Percentiles rank a stretch among this genome's conserved stretches.
Conservation (phyloP, 2,888 invertebrate species). For the Zygothrica quintamaculata region DNA sequence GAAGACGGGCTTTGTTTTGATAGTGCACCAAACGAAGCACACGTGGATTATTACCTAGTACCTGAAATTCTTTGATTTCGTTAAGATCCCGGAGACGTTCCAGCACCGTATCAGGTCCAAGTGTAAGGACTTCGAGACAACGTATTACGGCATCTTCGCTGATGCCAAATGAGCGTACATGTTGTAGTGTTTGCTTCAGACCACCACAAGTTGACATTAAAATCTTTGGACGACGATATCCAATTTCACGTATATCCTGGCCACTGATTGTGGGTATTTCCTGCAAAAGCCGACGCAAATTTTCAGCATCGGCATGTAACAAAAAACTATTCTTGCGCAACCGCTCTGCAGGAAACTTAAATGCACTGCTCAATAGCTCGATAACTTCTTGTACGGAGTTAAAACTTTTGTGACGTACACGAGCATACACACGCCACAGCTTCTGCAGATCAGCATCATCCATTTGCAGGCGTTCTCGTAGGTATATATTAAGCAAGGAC, state of each 20-base stretch:
- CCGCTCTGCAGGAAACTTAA: slow-evolving; percentile 86
- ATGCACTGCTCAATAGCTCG: slow-evolving; percentile 85
- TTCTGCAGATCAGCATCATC: slow-evolving; percentile 79
- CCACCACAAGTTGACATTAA: slow-evolving; percentile 87
- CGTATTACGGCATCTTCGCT: slow-evolving; percentile 85
- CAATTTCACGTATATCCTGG: slow-evolving; percentile 86
- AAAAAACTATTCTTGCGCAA: slow-evolving; percentile 87
- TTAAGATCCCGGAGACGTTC: slow-evolving; percentile 86
- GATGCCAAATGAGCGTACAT: slow-evolving; percentile 87
- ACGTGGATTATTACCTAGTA: slow-evolving; percentile 87
- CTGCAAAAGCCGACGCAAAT: slow-evolving; percentile 86
- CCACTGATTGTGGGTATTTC: slow-evolving; percentile 86
- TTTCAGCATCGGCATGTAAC: slow-evolving; percentile 86
- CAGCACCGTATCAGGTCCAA: slow-evolving; percentile 86
- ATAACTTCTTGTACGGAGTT: slow-evolving; percentile 86
- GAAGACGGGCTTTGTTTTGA: slow-evolving; percentile 85
- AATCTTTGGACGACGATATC: slow-evolving; percentile 87
- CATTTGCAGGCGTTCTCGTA: slow-evolving; percentile 84
- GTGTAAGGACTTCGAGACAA: slow-evolving; percentile 86
- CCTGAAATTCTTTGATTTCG: slow-evolving; percentile 87
- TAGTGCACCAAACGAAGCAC: slow-evolving; percentile 86
- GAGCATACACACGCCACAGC: slow-evolving; percentile 81
- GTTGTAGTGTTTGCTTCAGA: slow-evolving; percentile 86
- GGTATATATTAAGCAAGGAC: slow-evolving; percentile 80
- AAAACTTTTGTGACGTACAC: slow-evolving; percentile 85